Base-by-base conservation (phyloP, 2,797 vertebrate species). In the Miichthys miiuy region DNA sequence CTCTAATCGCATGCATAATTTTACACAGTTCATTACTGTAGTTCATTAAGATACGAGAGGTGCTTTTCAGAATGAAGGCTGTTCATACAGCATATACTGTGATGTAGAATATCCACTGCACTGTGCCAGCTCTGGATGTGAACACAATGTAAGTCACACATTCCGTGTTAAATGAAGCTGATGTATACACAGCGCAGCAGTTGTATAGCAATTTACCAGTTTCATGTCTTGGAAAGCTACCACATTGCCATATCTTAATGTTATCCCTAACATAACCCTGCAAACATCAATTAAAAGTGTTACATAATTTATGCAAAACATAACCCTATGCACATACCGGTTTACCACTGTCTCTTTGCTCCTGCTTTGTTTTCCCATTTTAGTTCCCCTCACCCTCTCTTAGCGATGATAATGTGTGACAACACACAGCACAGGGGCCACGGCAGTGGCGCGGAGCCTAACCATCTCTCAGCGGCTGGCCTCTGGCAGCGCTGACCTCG, bases 1-100 rank as follows among this genome's bases (percentile, higher is more conserved):
- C 89, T 89, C 78, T 91, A 90, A 92, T 89, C 72, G 73, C 86
- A 85, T 87, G 86, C 89, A 86, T 87, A 86, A 91, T 90, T 92
- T 69, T 79, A 75, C 79, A 84, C 85, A 88, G 88, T 88, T 92
- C 83, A 89, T 93, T 92, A 90, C 83, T 77, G 79, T 65, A 85
- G 86, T 88, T 94, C 90, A 91, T 94, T 90, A 93, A 80, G 81
- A 87, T 70, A 77, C 7, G 1, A 80, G 88, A 81, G 76, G 77
- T 84, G 80, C 72, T 82, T 87, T 81, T 80, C 44, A 82, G 70
- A 82, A 70, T 51, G 46, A 38, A 51, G 64, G 23, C 55, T 65
- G 44, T 47, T 62, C 0, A n/a, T 80, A 18, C 4, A 47, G 64
- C 67, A 42, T 46, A 21, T 57, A 25, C 30, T 38, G 20, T 21